Conservation (phyloP, 2,113 vertebrate genomes). For the Istiophorus platypterus region DNA sequence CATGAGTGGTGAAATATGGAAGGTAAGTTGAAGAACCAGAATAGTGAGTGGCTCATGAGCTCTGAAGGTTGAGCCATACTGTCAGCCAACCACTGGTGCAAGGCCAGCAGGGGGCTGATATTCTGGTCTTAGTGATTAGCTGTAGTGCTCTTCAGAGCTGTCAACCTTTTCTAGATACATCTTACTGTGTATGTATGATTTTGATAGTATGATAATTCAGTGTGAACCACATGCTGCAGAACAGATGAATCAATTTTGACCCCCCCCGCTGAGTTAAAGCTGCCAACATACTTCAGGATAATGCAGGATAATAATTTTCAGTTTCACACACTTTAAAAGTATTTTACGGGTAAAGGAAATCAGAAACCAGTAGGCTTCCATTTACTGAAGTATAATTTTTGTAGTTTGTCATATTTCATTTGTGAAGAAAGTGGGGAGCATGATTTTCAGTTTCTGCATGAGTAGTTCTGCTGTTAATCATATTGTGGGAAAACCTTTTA, state of each 20-base stretch:
- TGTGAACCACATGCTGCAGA: slow-evolving; percentile 27
- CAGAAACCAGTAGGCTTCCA: slow-evolving; percentile 15
- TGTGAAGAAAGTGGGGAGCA: background rate
- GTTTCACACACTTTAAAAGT: slow-evolving; percentile 13
- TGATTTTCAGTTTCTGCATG: background rate
- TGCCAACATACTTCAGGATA: background rate
- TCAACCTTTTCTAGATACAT: slow-evolving; percentile 41
- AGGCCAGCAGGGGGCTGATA: slow-evolving; percentile 22
- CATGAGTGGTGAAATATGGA: slow-evolving; percentile 1
- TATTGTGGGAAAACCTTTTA: background rate
- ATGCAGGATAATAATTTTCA: background rate
- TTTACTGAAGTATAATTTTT: slow-evolving; percentile 25
- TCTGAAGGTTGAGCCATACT: slow-evolving; percentile 39
- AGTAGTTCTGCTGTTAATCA: slow-evolving; percentile 2
- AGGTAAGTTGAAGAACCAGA: slow-evolving; percentile 3
- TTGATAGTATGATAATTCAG: slow-evolving; percentile 38
- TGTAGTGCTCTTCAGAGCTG: slow-evolving; percentile 23
- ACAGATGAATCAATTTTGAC: slow-evolving; percentile 48
- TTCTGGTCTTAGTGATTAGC: slow-evolving; percentile 39
- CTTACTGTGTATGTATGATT: slow-evolving; percentile 42
- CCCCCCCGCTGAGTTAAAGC: slow-evolving; percentile 31
- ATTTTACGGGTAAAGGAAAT: slow-evolving; percentile 6
- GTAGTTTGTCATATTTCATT: slow-evolving; percentile 22
- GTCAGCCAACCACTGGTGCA: slow-evolving; percentile 28
- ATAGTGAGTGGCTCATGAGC: background rate